phyloP scores from a whole-genome alignment of 53 echinoderm and acorn worm genomes.

The Glandiceps talaboti region DNA sequence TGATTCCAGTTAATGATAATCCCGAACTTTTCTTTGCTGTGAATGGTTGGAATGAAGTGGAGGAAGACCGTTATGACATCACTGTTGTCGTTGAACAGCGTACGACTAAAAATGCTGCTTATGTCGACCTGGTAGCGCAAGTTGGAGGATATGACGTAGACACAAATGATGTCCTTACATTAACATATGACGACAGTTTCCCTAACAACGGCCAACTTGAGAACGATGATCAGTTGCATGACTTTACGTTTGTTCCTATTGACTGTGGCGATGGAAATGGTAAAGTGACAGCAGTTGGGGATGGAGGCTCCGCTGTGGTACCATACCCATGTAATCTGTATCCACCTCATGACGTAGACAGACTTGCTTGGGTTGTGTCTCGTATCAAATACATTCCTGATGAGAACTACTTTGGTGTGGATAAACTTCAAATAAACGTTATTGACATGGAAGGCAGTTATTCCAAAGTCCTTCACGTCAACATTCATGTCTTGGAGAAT shows the following conservation, averaged over 20 bases:
- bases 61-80: neutral
- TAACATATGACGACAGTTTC: slow-evolving; percentile 3
- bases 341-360: too few relatives aligned
- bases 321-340: too few relatives aligned
- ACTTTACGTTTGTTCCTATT: neutral
- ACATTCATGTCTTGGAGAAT: too few relatives aligned
- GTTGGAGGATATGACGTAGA: slow-evolving; percentile 40
- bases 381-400: too few relatives aligned
- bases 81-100: neutral
- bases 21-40: neutral
- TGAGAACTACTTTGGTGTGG: too few relatives aligned
- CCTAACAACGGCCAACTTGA: slow-evolving; percentile 13
- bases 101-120: slow-evolving; percentile 12
- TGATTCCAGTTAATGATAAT: neutral
- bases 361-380: too few relatives aligned
- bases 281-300: too few relatives aligned
- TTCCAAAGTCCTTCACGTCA: too few relatives aligned
- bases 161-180: slow-evolving; percentile 9
- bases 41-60: neutral
- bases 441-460: too few relatives aligned
- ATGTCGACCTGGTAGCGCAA: slow-evolving; percentile 14
- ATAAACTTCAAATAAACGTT: too few relatives aligned
- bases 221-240: neutral
- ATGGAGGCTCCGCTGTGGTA: too few relatives aligned
- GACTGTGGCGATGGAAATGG: too few relatives aligned